These are phyloP conservation scores for Galendromus occidentalis DNA, from an alignment of 1,140 invertebrate genomes.

Conservation along the genomic window DNA sequence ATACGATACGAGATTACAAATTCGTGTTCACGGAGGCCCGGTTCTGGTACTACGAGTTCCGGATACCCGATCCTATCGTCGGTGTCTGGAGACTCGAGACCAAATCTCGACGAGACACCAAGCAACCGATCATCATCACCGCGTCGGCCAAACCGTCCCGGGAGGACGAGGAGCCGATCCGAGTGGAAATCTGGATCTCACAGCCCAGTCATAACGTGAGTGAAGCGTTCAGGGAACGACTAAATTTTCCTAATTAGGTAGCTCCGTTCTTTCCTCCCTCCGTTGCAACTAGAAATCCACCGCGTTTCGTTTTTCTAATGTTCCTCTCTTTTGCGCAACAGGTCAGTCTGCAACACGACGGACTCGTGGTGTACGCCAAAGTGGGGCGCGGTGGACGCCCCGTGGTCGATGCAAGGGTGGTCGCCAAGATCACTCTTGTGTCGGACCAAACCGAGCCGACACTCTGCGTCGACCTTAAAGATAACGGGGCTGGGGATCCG, in stretches of 20 bases:
- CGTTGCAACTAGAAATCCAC: too few relatives aligned
- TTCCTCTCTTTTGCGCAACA: not conserved
- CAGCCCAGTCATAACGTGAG: not conserved
- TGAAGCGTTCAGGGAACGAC: not conserved
- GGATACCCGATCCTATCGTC: not conserved
- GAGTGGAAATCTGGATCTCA: not conserved
- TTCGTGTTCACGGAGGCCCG: not conserved
- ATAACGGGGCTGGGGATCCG: constrained; percentile 3
- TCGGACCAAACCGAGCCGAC: not conserved
- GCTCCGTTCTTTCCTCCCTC: too few relatives aligned
- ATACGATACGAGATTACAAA: not conserved
- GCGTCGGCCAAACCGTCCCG: not conserved
- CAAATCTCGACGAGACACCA: not conserved
- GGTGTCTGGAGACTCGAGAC: not conserved
- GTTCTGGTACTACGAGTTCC: constrained; percentile 3
- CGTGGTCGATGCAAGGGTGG: not conserved
- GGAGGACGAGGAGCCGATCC: not conserved
- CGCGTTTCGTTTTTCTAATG: too few relatives aligned
- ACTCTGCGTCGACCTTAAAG: not conserved
- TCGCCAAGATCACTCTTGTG: not conserved
- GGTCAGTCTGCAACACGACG: not conserved
- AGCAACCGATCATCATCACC: not conserved
- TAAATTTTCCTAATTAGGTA: not conserved
- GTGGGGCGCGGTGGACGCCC: not conserved
- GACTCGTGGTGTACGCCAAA: constrained; percentile 4